Evolutionary conservation across 2,113 vertebrate species (phyloP), one percentile per base, ranked within the genome.

Genomic region (Lathamus discolor): DNA sequence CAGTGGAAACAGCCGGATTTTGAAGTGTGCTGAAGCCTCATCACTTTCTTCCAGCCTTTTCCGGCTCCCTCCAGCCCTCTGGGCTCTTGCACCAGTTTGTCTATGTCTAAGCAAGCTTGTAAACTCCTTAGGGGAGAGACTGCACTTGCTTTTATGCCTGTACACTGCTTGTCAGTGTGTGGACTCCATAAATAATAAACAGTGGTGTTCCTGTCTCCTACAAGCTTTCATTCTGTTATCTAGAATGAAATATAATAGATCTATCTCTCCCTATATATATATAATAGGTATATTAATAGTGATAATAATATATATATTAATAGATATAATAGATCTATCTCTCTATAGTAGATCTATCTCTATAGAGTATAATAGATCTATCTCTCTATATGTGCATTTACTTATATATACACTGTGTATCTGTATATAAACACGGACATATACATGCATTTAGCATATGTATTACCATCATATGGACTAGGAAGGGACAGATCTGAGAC

Each of bases 151-250:
- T 48, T 68, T 54, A 81, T 7, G 2, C 41, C 67, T 41, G 48
- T 54, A 63, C 15, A 3, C 4, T 22, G 43, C 79, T 78, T 83
- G 63, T 90, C 77, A 86, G 51, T 6, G 46, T 7, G 43, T 43
- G 73, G 55, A 83, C 73, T 86, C 88, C 48, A 64, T 78, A 77
- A 97, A 78, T 91, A 88, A 92, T 74, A 55, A 55, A 84, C 49
- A 17, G 46, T 28, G 17, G 46, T 72, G 51, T 17, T 92, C 64
- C 81, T 41, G 54, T 17, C 74, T 88, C 83, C 68, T 88, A 39
- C 48, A 49, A 85, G 77, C 51, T 81, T 84, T 59, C 54, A 33
- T 55, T 93, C 80, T 18, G 48, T 54, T 95, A 72, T n/a, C 54
- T 49, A 62, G 67, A 29, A 63, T n/a, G 55, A 59, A 59, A n/a